phyloP scores from a whole-genome alignment of 2,797 vertebrate species.

The Crax fasciolata region DNA sequence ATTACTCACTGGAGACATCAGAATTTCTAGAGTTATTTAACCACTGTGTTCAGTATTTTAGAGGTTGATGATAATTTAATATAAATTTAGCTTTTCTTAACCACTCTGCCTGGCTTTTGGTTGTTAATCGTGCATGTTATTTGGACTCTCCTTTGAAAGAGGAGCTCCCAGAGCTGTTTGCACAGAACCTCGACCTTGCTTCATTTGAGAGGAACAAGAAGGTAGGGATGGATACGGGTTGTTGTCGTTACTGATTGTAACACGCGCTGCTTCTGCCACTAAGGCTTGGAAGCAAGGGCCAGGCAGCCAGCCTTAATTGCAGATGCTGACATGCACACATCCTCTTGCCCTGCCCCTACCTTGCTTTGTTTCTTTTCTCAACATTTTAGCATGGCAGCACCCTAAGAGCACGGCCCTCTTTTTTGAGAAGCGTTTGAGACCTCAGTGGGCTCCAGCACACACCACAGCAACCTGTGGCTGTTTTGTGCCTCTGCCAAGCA shows the following conservation, averaged over 20 bases:
- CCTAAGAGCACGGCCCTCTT: background rate
- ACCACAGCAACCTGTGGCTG: too few species aligned
- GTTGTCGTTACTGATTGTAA: background rate
- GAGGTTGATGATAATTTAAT: conserved; percentile 89
- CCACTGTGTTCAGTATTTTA: conserved; percentile 88
- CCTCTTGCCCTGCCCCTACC: background rate
- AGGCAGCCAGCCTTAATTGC: background rate
- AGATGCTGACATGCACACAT: rapidly evolving
- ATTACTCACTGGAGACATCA: conserved; percentile 85
- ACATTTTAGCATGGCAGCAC: background rate
- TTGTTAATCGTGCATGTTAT: conserved; percentile 72
- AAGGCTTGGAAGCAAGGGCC: background rate
- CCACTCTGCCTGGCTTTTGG: conserved; percentile 77
- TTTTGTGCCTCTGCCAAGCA: background rate
- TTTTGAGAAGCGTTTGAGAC: background rate
- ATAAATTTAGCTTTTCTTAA: conserved; percentile 89
- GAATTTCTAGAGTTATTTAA: conserved; percentile 87
- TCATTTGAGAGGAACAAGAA: background rate
- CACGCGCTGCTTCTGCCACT: background rate
- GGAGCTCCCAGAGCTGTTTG: background rate
- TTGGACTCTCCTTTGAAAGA: background rate
- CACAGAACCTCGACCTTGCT: background rate
- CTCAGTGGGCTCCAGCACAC: background rate
- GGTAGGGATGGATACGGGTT: background rate
- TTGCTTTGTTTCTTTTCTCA: background rate